Base-by-base conservation (phyloP, 2,797 vertebrate genomes). In the Lepidocolaptes lacrymiger region DNA sequence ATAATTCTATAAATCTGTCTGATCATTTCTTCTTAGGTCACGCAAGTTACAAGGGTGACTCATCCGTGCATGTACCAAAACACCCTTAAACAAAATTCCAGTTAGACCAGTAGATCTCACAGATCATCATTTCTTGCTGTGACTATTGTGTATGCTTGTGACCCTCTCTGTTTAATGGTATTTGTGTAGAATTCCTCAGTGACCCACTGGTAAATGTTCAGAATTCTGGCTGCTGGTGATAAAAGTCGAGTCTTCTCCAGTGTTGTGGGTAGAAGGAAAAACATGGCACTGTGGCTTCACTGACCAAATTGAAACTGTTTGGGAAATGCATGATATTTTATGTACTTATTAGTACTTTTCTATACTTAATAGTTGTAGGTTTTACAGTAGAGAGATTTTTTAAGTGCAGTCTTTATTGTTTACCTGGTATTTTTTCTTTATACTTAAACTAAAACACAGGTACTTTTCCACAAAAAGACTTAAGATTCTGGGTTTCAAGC, bases 61-160 rank as follows among this genome's bases (percentile, higher is more conserved):
- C 17, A 36, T 43, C 43, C 34, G 3, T 39, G 10, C 6, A 3
- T 3, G 6, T 63, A 10, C 23, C 55, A 76, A 63, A 78, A 21
- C 16, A 49, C 14, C 13, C 13, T 49, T 34, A 49, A 77, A 36
- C 17, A 68, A 72, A 72, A 64, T 85, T 48, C 61, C 44, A 37
- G 7, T 85, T 37, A 51, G 51, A 48, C 28, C 39, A 63, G n/a
- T 24, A 32, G 10, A 15, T 61, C 51, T 85, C 55, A 30, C 12
- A 71, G 62, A 39, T 23, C 9, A 27, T 34, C 1, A 7, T 66
- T 52, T 79, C 48, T 58, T 93, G 43, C 23, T 63, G 1, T 28
- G 20, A 17, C 4, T 85, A 0, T 28, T 62, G 20, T 0, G 1
- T 32, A 7, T 43, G 23, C 13, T 2, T 8, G 20, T 15, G 67